Evolutionary conservation across 2,113 vertebrate species (phyloP).

Genomic region (Ptyas mucosa): DNA sequence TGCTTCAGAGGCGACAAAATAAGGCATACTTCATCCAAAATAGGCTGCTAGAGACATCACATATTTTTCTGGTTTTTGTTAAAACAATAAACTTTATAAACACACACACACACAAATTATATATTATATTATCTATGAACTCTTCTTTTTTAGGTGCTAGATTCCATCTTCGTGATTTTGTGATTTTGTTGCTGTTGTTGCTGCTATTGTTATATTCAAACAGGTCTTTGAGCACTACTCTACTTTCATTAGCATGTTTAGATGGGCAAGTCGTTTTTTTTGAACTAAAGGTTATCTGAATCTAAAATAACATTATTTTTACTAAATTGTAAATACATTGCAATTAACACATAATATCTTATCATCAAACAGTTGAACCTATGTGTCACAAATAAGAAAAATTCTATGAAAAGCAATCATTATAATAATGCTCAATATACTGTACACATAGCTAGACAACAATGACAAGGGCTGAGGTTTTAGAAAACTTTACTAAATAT

Average conservation of each 20-base stretch:
- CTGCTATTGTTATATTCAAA: background rate
- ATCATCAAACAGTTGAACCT: no score
- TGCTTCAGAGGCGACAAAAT: background rate
- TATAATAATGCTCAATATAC: background rate
- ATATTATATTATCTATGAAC: background rate
- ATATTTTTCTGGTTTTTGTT: background rate
- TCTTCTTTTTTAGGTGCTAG: background rate
- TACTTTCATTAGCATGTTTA: background rate
- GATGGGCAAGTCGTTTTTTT: background rate
- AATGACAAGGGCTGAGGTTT: background rate
- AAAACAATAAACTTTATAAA: background rate
- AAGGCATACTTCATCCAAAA: background rate
- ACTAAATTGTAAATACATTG: background rate
- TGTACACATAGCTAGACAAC: background rate
- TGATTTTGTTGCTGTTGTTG: background rate
- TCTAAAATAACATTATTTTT: background rate
- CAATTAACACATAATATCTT: background rate
- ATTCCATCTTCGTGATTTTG: background rate
- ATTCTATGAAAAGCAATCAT: background rate
- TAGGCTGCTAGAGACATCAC: background rate
- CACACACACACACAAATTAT: no score
- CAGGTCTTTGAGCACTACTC: background rate
- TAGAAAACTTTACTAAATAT: background rate
- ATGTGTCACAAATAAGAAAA: background rate
- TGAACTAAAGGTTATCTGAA: background rate